These are phyloP conservation scores for Leptopilina myrica DNA, from an alignment of 2,888 invertebrate genomes.

Conservation along the genomic window DNA sequence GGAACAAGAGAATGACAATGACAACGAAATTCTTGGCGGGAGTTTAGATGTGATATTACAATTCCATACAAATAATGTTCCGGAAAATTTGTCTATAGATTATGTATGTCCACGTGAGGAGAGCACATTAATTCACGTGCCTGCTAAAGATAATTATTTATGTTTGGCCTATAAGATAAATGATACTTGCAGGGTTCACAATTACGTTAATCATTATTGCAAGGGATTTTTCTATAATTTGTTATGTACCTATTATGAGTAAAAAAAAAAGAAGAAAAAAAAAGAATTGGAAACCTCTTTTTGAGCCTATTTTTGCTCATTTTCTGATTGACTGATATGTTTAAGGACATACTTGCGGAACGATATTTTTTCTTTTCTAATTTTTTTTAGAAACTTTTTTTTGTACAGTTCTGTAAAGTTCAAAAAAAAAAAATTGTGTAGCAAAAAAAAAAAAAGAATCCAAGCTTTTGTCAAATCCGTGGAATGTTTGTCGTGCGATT, in stretches of 20 bases:
- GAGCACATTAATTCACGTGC: constrained; percentile 80
- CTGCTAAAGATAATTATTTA: constrained; percentile 82
- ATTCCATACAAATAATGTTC: constrained; percentile 64
- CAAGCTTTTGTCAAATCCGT: constrained; percentile 45
- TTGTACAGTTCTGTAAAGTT: constrained; percentile 48
- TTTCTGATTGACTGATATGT: constrained; percentile 24
- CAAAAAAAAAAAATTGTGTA: constrained; percentile 44
- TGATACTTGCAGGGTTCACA: constrained; percentile 75
- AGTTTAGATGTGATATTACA: constrained; percentile 72
- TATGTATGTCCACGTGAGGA: constrained; percentile 72
- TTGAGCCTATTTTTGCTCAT: neutral
- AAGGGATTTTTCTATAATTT: constrained; percentile 72
- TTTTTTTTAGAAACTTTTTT: constrained; percentile 42
- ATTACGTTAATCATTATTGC: constrained; percentile 71
- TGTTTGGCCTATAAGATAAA: constrained; percentile 82
- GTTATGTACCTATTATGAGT: constrained; percentile 72
- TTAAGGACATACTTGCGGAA: constrained; percentile 26
- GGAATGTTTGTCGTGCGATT: constrained; percentile 52
- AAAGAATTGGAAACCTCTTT: too few species aligned
- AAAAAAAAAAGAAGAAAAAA: constrained; percentile 42
- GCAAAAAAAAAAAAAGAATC: constrained; percentile 41
- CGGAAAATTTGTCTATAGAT: constrained; percentile 65
- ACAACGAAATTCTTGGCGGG: neutral
- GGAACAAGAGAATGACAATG: constrained; percentile 46
- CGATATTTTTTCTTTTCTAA: constrained; percentile 21